Evolutionary conservation across 2,113 vertebrate species (phyloP), one percentile per base, ranked within the genome.

Genomic region (Pteronura brasiliensis): DNA sequence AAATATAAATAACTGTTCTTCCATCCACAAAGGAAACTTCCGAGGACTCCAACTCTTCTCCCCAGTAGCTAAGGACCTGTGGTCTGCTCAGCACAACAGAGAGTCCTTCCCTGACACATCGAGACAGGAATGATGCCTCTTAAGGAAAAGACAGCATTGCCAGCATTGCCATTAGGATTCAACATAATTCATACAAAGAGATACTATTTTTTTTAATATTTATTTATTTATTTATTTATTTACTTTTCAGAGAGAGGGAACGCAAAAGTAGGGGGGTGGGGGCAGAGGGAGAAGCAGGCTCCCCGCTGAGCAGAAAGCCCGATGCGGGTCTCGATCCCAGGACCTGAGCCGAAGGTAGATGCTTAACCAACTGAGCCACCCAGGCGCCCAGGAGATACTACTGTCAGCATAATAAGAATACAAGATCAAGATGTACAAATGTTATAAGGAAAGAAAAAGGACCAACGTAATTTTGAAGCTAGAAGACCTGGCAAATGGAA

Each of bases 261-360:
- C 1, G 14, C 63, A 34, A 31, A 34, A 34, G 63, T 6, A 15
- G 1, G 63, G 63, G 31, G 6, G 44, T 47, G 17, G 63, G 6
- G 31, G 14, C 6, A 67, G 14, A 17, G 63, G 29, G 63, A 67
- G 14, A 67, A 67, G 63, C 63, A 67, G 63, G 14, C 31, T 67
- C 31, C 29, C 29, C 13, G 6, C 13, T 7, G 63, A 65, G 63
- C 29, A 7, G 29, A 17, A 14, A 65, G 63, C 29, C 14, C 29
- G 0, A 15, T 15, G 63, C 1, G 1, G 29, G 63, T 6, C 63
- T 65, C 6, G 1, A 65, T 65, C 14, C 29, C 29, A 65, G 63
- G 63, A 65, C 63, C 63, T 65, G 29, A 65, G 29, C 29, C 0
- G 2, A 65, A 65, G 63, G 63, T 5, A 65, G 29, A 65, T 10